phyloP scores from a whole-genome alignment of 2,888 invertebrate species.

The Theristus sp. region DNA sequence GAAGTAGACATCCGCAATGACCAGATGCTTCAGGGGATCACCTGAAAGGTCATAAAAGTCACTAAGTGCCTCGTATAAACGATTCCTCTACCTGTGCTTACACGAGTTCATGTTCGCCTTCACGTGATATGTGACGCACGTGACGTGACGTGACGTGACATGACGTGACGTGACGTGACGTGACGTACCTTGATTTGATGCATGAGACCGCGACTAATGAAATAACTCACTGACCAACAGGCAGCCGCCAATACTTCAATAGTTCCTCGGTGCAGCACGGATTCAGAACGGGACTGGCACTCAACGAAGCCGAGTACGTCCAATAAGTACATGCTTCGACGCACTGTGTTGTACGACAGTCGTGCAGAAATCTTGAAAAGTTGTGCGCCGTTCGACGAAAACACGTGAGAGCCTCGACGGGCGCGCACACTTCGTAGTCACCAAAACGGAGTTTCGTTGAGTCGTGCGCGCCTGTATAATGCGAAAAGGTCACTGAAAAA shows the following conservation, averaged over 20 bases:
- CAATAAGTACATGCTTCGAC: neutral
- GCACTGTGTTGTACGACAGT: neutral
- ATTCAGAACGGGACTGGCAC: neutral
- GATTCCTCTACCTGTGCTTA: too few relatives aligned
- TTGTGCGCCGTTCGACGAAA: neutral
- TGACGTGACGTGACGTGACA: too few relatives aligned
- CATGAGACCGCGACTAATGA: neutral
- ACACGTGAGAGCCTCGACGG: too few relatives aligned
- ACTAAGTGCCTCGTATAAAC: too few relatives aligned
- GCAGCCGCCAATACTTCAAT: neutral
- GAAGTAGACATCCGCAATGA: slow-evolving; percentile 3
- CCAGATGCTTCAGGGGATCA: neutral
- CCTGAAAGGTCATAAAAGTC: neutral
- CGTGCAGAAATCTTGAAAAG: neutral
- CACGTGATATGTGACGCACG: too few relatives aligned
- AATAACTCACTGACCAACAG: neutral
- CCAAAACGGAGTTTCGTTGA: too few relatives aligned
- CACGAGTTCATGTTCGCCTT: too few relatives aligned
- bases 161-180: too few relatives aligned
- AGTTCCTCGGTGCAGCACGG: neutral
- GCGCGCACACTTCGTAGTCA: too few relatives aligned
- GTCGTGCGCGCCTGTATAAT: too few relatives aligned
- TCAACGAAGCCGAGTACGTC: neutral
- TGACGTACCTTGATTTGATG: too few relatives aligned
- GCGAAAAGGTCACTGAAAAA: too few relatives aligned